A percentile compares a stretch with the other conserved stretches of the same genome.
phyloP scores from a whole-genome alignment of 1,140 invertebrate species.

The Heliconius hewitsoni region DNA sequence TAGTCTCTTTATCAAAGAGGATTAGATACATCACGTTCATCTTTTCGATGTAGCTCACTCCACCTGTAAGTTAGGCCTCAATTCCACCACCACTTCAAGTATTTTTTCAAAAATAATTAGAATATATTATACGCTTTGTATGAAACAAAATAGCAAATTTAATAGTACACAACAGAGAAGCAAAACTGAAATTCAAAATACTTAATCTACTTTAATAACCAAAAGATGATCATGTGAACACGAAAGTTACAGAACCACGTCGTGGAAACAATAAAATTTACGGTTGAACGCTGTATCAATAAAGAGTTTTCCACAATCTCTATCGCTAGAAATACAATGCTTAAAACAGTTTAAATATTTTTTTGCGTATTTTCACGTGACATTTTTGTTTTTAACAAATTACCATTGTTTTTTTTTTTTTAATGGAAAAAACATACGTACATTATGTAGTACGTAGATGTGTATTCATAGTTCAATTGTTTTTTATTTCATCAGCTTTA shows the following conservation, averaged over 20 bases:
- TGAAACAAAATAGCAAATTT: not conserved
- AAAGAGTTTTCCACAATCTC: conserved; percentile 16
- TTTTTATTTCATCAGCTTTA: too few relatives aligned
- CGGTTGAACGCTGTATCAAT: conserved; percentile 42
- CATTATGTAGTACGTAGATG: too few relatives aligned
- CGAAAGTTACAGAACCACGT: conserved; percentile 43
- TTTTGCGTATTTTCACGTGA: not conserved
- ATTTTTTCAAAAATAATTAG: too few relatives aligned
- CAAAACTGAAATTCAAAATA: not conserved
- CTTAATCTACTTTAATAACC: not conserved
- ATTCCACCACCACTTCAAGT: too few relatives aligned
- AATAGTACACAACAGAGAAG: not conserved
- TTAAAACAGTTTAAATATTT: not conserved
- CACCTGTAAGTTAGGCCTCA: too few relatives aligned
- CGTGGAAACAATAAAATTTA: conserved; percentile 69
- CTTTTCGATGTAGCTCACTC: too few relatives aligned
- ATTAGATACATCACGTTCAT: too few relatives aligned
- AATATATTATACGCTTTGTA: too few relatives aligned
- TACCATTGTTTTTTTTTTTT: too few relatives aligned
- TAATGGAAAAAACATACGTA: too few relatives aligned
- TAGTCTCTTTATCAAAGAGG: too few relatives aligned
- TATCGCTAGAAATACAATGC: not conserved
- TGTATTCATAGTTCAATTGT: too few relatives aligned
- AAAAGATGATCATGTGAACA: conserved; percentile 31
- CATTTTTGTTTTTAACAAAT: not conserved